Evolutionary conservation across 2,797 vertebrate genomes (phyloP).

Genomic region (Halcyon leucocephala): DNA sequence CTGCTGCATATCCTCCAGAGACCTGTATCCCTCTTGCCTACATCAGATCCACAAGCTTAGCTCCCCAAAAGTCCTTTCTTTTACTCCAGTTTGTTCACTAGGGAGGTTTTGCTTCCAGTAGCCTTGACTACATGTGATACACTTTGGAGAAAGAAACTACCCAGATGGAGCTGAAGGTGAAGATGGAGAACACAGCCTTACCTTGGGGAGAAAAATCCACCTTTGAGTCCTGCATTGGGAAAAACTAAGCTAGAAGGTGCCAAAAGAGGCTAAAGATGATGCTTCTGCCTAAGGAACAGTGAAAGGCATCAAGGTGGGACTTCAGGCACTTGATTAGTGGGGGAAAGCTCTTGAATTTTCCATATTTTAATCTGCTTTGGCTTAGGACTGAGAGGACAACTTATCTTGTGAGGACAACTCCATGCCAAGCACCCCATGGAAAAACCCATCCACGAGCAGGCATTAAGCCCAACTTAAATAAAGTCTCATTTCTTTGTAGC

Average conservation of each 20-base stretch:
- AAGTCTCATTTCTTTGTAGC: slow-evolving; percentile 3
- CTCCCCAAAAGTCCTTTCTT: rapidly evolving
- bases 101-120: background rate
- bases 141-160: background rate
- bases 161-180: background rate
- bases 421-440: background rate
- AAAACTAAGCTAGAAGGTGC: background rate
- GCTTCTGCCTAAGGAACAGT: background rate
- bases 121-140: rapidly evolving
- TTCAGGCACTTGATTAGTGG: background rate
- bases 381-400: background rate
- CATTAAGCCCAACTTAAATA: background rate
- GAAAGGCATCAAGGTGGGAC: background rate
- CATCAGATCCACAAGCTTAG: background rate
- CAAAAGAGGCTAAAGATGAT: background rate
- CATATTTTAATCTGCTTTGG: background rate
- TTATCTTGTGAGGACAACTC: background rate
- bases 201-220: too few relatives aligned
- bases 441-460: rapidly evolving
- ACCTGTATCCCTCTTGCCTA: background rate
- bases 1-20: background rate
- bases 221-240: background rate
- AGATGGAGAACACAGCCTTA: rapidly evolving
- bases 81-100: rapidly evolving
- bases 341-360: background rate